Evolutionary conservation across 2,888 invertebrate genomes (phyloP).

Genomic region (Catocala sponsa): DNA sequence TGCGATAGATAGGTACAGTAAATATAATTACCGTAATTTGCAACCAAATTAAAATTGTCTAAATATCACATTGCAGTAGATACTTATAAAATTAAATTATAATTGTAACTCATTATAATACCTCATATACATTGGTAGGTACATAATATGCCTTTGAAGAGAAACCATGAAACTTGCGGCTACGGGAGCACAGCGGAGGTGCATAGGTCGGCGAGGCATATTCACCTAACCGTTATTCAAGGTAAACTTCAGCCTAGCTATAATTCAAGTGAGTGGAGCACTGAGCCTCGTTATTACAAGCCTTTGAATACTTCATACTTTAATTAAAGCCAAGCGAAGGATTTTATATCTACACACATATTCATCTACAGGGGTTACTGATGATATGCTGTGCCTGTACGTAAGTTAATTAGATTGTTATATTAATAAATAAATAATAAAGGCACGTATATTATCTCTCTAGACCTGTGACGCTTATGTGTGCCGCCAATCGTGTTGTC

Average conservation of each 20-base stretch:
- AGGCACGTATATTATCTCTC: no score
- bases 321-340: conserved; percentile 68
- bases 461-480: no score
- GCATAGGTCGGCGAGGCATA: conserved; percentile 13
- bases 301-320: conserved; percentile 76
- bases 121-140: conserved; percentile 16
- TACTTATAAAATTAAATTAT: no score
- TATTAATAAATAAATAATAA: no score
- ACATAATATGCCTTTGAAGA: conserved; percentile 6
- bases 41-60: no score
- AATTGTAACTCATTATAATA: not conserved
- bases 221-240: conserved; percentile 47
- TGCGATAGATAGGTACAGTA: no score
- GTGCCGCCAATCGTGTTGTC: no score
- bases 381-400: no score
- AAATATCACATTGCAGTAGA: no score
- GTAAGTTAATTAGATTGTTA: no score
- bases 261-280: conserved; percentile 60
- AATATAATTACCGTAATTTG: no score
- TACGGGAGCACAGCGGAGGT: not conserved
- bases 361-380: no score
- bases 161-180: conserved; percentile 13
- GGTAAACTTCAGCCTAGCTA: conserved; percentile 44
- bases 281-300: conserved; percentile 64
- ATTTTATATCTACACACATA: conserved; percentile 2